Evolutionary conservation across 2,113 vertebrate genomes (phyloP), one percentile per base, ranked within the genome.

Genomic region (Diadophis punctatus): DNA sequence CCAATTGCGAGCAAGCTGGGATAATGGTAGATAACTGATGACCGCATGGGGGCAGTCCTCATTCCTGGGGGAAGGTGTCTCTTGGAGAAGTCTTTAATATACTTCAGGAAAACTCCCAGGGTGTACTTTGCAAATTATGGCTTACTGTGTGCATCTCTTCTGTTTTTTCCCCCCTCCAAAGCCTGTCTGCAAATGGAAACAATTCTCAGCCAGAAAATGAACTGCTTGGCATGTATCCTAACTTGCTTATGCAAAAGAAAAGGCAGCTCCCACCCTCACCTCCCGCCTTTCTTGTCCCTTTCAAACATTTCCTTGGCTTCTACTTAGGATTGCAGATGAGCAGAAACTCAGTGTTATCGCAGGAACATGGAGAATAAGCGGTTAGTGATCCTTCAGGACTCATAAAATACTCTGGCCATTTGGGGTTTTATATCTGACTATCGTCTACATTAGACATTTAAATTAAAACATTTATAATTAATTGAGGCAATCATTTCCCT

Each of bases 391-490:
- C 96, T 96, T 63, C 93, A 96, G 96, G 96, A 96, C 89, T 91
- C 92, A 94, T 95, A 96, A 97, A 96, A 91, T 93, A 95, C 95
- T 94, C 86, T 93, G 92, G 93, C 8, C 48, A 93, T 93, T 95
- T 93, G 94, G 93, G 95, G 95, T 0, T 95, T 96, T 96, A 85
- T 95, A 95, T 95, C 94, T 93, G 95, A 93, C 95, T 94, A 8
- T 96, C 96, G 94, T 92, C 95, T 63, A 91, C 95, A 93, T 96
- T 95, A 96, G 93, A 94, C 96, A 96, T 96, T 96, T 94, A 96
- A 96, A 97, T 97, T 91, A 96, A 97, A 95, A 95, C 96, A 96
- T 97, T 96, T 95, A 97, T 96, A 96, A 97, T 97, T 96, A 97
- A 97, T 97, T 96, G 96, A 95, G 96, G 93, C 96, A 96, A 96